Evolutionary conservation across 2,797 vertebrate genomes (phyloP), one percentile per base, ranked within the genome.

Genomic region (Cetoscarus ocellatus): DNA sequence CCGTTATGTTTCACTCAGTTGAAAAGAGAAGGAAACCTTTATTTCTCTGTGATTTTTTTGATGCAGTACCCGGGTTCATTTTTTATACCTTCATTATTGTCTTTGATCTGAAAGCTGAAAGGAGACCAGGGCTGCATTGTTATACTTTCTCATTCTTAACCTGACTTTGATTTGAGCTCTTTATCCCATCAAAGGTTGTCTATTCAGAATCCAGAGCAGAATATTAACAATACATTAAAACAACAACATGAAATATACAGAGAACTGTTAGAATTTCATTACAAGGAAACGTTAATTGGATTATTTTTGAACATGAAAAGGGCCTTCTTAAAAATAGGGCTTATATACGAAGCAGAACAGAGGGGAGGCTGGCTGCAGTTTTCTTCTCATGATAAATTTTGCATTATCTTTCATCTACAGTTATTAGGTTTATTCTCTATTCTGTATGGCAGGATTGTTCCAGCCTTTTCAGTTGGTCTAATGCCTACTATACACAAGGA

Each of bases 91-190:
- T 71, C 39, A 77, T 78, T 65, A 66, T 62, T 78, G 15, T 36
- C 75, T 89, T 91, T 90, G 83, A 91, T 90, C 83, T 83, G 38
- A 56, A 67, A 61, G 15, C 49, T 44, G 51, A 76, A 63, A 56
- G 73, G 59, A 82, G 63, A 51, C 15, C 80, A 70, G 27, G 61
- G 73, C 48, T 77, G 54, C 67, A 73, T 83, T 75, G 78, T 78
- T 75, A 79, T 74, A 73, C 58, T 75, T 57, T 78, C 0, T 6
- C 39, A 67, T 56, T 62, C 35, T 64, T 76, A 58, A 74, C 36
- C 43, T 17, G 61, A 69, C 78, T 90, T 83, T 89, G 67, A 85
- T 87, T 75, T 78, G 7, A 51, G 49, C 71, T 65, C 68, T 62
- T 68, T 73, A 64, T 68, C 61, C 64, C 50, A 43, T 27, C 61